Evolutionary conservation across 2,797 vertebrate species (phyloP), one percentile per base, ranked within the genome.

Genomic region (Decapterus maruadsi): DNA sequence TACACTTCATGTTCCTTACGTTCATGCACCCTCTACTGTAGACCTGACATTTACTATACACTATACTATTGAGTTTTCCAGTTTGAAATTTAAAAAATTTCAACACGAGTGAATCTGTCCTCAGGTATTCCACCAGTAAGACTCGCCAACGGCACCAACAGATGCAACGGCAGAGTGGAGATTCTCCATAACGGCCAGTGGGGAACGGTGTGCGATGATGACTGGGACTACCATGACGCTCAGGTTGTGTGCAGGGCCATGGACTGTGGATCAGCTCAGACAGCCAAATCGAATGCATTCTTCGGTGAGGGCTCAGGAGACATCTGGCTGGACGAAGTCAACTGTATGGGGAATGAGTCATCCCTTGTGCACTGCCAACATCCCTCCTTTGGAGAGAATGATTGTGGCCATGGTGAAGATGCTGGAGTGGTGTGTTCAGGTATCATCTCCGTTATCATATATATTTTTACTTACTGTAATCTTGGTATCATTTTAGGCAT

Each of bases 141-240:
- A 72, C 83, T 94, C 17, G 58, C 51, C 29, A 93, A 94, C 5
- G 91, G 92, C 63, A 90, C 68, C 1, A 55, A 89, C 68, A 84
- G 81, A 1, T 94, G 93, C 70, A 91, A 90, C 56, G 93, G 93
- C 12, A 81, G 93, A 79, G 90, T 94, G 67, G 93, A 94, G 74
- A 0, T 92, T 40, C 36, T 60, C 7, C 86, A 93, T 19, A 76
- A 92, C 0, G 87, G 82, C 31, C 73, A 63, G 19, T 94, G 93
- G 93, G 93, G 93, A 77, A 90, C 93, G 1, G 89, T 93, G 56
- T 94, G 93, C 40, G 93, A 94, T 42, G 93, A 93, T 9, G 66
- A 85, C 0, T 94, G 93, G 93, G 89, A 89, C 74, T 72, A 91
- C 3, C 78, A 0, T 36, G 85, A 89, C 14, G 93, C 90, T 51